Conservation (phyloP, 2,888 invertebrate genomes). For the Drosophila niveifrons region DNA sequence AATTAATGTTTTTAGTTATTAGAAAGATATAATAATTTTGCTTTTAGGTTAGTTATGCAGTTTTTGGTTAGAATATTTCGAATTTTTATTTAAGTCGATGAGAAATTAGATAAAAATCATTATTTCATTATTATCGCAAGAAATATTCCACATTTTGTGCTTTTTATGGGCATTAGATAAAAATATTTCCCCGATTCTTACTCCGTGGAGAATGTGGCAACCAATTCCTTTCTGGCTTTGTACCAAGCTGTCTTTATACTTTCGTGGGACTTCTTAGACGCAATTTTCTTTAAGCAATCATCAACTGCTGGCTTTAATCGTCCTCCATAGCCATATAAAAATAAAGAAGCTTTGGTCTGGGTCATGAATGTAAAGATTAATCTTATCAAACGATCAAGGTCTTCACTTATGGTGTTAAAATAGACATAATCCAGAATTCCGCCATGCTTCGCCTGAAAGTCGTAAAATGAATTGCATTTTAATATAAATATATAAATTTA, state of each 20-base stretch:
- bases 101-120: background rate
- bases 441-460: constrained; percentile 27
- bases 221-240: constrained; percentile 60
- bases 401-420: constrained; percentile 72
- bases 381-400: constrained; percentile 52
- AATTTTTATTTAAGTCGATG: no score
- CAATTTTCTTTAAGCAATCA: constrained; percentile 37
- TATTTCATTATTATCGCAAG: no score
- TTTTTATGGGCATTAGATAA: rapidly evolving
- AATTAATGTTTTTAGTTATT: background rate
- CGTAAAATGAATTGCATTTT: background rate
- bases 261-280: background rate
- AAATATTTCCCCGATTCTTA: constrained; percentile 39
- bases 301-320: constrained; percentile 57
- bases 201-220: constrained; percentile 65
- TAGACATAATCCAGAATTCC: constrained; percentile 28
- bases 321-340: constrained; percentile 57
- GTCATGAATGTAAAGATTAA: constrained; percentile 53
- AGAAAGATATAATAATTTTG: no score
- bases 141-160: no score
- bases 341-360: background rate
- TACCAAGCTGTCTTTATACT: constrained; percentile 64
- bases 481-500: background rate
- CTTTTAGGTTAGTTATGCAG: no score
- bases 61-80: no score